Percentiles rank a stretch among this genome's conserved stretches.
Evolutionary conservation across 2,797 vertebrate genomes (phyloP).

Genomic region (Morus bassanus): DNA sequence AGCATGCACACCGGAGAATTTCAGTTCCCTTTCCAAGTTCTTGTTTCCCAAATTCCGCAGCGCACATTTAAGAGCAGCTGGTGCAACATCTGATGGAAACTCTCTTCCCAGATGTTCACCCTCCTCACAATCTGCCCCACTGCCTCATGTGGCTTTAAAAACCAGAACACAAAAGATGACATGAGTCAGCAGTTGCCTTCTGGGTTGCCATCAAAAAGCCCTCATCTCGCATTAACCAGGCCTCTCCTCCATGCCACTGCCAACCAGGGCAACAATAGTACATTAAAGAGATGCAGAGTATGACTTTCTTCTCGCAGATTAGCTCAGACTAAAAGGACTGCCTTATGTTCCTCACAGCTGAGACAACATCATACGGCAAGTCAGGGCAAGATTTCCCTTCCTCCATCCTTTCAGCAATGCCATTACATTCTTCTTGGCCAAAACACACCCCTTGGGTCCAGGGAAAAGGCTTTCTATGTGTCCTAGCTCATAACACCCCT

Average conservation of each 20-base stretch:
- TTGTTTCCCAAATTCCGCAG: neutral
- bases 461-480: neutral
- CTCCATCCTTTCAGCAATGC: neutral
- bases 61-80: neutral
- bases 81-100: neutral
- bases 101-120: neutral
- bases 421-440: neutral
- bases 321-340: neutral
- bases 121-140: neutral
- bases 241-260: neutral
- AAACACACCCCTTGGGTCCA: neutral
- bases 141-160: neutral
- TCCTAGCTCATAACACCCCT: neutral
- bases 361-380: fast-evolving
- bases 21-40: neutral
- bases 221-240: neutral
- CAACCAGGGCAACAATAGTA: neutral
- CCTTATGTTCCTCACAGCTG: neutral
- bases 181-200: fast-evolving
- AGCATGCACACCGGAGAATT: neutral
- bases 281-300: neutral
- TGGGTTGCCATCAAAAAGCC: neutral
- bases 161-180: neutral
- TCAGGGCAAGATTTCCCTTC: neutral
- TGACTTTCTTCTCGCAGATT: neutral